Evolutionary conservation across 1,140 invertebrate species (phyloP).

Genomic region (Listronotus oregonensis): DNA sequence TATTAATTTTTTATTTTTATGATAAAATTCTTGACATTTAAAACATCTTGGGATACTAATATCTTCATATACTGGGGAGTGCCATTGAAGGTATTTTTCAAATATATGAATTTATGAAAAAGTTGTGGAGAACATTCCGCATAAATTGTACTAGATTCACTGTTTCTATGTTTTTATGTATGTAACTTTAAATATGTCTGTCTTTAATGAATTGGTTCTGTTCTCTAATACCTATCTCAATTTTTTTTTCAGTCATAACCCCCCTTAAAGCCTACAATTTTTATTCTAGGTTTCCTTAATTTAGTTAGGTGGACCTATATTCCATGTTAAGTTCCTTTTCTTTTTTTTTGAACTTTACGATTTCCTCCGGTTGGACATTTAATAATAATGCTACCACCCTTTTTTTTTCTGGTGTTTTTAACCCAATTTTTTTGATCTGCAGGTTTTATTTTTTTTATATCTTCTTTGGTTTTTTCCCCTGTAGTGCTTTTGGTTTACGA

Average conservation of each 20-base stretch:
- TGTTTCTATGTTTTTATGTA: constrained; percentile 10
- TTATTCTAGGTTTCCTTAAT: constrained; percentile 11
- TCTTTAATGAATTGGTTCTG: constrained; percentile 7
- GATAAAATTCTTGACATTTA: constrained; percentile 24
- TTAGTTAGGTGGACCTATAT: constrained; percentile 6
- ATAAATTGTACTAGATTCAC: background rate
- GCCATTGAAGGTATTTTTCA: constrained; percentile 9
- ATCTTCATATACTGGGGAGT: constrained; percentile 1
- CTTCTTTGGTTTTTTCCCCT: too few relatives aligned
- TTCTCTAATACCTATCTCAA: constrained; percentile 5
- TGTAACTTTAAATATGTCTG: background rate
- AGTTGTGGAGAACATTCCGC: constrained; percentile 8
- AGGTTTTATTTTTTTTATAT: too few relatives aligned
- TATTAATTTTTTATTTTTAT: constrained; percentile 21
- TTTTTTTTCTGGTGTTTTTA: too few relatives aligned
- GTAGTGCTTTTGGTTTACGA: too few relatives aligned
- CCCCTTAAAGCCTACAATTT: background rate
- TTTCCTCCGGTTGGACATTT: too few relatives aligned
- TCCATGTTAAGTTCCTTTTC: too few relatives aligned
- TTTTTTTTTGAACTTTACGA: too few relatives aligned
- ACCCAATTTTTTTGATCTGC: too few relatives aligned
- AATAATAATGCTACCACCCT: too few relatives aligned
- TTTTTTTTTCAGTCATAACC: background rate
- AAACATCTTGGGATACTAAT: constrained; percentile 22
- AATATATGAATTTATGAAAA: constrained; percentile 10